Evolutionary conservation across 2,888 invertebrate genomes (phyloP), one percentile per base, ranked within the genome.

Genomic region (Leptopilina syphax): DNA sequence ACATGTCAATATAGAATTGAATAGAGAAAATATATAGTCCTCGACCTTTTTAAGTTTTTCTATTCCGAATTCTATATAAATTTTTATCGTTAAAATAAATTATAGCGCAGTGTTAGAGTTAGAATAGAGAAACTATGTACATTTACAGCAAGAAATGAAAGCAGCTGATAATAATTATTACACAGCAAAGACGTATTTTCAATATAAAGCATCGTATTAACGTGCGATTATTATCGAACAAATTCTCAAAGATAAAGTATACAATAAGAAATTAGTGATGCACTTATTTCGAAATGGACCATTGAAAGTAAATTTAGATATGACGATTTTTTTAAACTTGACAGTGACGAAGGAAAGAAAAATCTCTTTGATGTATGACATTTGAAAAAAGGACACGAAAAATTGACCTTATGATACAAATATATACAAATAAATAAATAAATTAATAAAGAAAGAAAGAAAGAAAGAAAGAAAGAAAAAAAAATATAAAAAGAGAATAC

Each of bases 281-380:
- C 2, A 24, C 63, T 60, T 63, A 63, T 63, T 63, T 63, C 63
- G 63, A 63, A 63, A 63, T 63, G 63, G 63, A 63, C 63, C 63
- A 63, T 24, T 63, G 63, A 63, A 63, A 24, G 63, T 63, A 63
- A 63, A 63, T 24, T 63, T 63, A 63, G 63, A 63, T 63, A 63
- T 63, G 63, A 63, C 63, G 9, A 8, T 24, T 63, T 63, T 24
- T 63, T 63, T 9, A 63, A 63, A 63, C 63, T 24, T 18, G 24
- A 63, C 63, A 63, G 24, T 63, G 63, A 63, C 63, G 24, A 63
- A 24, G 63, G 27, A 63, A 60, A 57, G 57, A 5, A 3, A 60
- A 24, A 9, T 63, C 2, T 63, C 0, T 18, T 60, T 60, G 18
- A 63, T 18, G 18, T 60, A 18, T 57, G 13, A 47, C 47, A 47